Conservation (phyloP, 2,113 vertebrate genomes). For the Callionymus lyra region DNA sequence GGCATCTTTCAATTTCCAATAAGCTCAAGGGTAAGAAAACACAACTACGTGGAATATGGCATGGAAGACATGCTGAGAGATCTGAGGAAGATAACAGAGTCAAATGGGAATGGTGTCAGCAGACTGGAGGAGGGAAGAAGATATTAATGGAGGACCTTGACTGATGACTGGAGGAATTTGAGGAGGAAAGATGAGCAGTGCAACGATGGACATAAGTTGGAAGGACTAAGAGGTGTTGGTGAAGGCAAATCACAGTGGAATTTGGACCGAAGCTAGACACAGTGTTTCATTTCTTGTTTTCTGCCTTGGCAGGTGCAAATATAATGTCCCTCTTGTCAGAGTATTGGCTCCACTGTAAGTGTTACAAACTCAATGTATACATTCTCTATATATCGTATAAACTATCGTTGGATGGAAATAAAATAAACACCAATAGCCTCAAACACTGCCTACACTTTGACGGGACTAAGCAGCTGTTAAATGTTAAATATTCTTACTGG, state of each 20-base stretch:
- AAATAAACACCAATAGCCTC: no score
- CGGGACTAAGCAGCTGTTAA: no score
- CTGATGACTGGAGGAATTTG: constrained; percentile 1
- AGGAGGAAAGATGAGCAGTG: not conserved
- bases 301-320: no score
- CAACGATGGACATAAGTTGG: constrained; percentile 3
- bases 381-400: no score
- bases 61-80: constrained; percentile 2
- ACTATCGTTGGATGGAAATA: no score
- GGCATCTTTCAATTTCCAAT: constrained; percentile 6
- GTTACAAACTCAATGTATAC: no score
- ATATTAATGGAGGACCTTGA: not conserved
- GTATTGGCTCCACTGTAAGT: no score
- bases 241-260: not conserved
- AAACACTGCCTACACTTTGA: no score
- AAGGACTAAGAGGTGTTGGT: constrained; percentile 5
- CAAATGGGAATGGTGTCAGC: not conserved
- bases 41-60: not conserved
- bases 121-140: not conserved
- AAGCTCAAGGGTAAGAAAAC: constrained; percentile 9
- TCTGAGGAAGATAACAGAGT: constrained; percentile 1
- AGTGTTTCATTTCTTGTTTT: not conserved
- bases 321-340: no score
- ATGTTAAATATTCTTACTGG: no score
- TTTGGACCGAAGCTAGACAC: not conserved